These are phyloP conservation scores for Gari tellinella DNA, from an alignment of 2,888 invertebrate species.

Conservation along the genomic window DNA sequence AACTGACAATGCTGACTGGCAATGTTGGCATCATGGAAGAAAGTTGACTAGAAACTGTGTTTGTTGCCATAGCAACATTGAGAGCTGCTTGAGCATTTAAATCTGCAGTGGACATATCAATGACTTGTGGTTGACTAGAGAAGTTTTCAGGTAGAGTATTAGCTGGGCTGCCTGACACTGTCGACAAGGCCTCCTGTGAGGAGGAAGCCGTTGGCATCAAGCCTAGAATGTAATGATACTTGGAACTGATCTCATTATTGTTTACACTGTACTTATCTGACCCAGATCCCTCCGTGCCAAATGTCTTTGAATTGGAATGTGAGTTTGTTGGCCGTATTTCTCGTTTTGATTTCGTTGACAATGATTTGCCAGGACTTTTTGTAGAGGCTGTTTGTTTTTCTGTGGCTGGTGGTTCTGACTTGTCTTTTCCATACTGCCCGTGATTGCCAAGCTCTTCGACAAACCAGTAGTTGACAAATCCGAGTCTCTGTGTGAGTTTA, in stretches of 20 bases:
- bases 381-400: slow-evolving; percentile 33
- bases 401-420: slow-evolving; percentile 44
- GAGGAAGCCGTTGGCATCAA: slow-evolving; percentile 43
- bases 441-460: slow-evolving; percentile 79
- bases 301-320: slow-evolving; percentile 19
- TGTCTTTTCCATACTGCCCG: slow-evolving; percentile 56
- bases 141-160: slow-evolving; percentile 6
- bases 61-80: slow-evolving; percentile 1
- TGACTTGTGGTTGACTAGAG: slow-evolving; percentile 46
- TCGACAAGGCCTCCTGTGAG: slow-evolving; percentile 33
- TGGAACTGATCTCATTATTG: slow-evolving; percentile 16
- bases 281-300: slow-evolving; percentile 36
- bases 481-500: slow-evolving; percentile 78
- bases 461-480: slow-evolving; percentile 78
- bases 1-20: slow-evolving; percentile 47
- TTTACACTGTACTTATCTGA: slow-evolving; percentile 33
- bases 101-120: slow-evolving; percentile 21
- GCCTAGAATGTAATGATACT: slow-evolving; percentile 57
- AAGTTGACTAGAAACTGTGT: slow-evolving; percentile 24
- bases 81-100: not conserved
- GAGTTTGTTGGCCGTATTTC: slow-evolving; percentile 21
- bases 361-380: not conserved
- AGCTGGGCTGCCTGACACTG: slow-evolving; percentile 10
- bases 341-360: not conserved
- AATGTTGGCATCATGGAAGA: slow-evolving; percentile 29